These are phyloP conservation scores for Eremophila alpestris DNA, from an alignment of 2,797 vertebrate genomes.

Conservation along the genomic window DNA sequence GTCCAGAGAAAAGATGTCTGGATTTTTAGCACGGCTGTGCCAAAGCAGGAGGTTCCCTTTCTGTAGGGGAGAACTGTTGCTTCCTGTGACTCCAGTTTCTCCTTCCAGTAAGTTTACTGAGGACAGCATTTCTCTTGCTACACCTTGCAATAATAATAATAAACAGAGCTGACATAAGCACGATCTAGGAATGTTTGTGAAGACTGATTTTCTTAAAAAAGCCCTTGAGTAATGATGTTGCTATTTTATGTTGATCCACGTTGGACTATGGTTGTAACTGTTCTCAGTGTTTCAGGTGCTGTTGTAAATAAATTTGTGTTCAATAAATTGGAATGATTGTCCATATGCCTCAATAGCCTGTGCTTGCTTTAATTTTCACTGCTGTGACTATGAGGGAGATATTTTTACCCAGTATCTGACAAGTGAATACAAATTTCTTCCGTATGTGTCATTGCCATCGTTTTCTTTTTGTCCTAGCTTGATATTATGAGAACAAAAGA, in stretches of 20 bases:
- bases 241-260: neutral
- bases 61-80: neutral
- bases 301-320: neutral
- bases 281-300: neutral
- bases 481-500: constrained; percentile 42
- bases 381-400: neutral
- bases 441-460: neutral
- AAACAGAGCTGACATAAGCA: neutral
- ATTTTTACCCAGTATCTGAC: neutral
- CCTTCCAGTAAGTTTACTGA: neutral
- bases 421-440: constrained; percentile 8
- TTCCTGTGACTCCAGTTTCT: neutral
- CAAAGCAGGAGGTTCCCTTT: neutral
- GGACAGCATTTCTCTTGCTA: neutral
- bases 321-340: neutral
- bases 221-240: neutral
- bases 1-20: neutral
- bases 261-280: neutral
- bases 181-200: neutral
- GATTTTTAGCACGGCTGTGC: neutral
- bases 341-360: neutral
- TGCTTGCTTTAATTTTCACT: neutral
- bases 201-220: neutral
- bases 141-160: neutral
- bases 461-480: neutral